These are phyloP conservation scores for Pangasius djambal DNA, from an alignment of 2,797 vertebrate genomes.

Conservation along the genomic window DNA sequence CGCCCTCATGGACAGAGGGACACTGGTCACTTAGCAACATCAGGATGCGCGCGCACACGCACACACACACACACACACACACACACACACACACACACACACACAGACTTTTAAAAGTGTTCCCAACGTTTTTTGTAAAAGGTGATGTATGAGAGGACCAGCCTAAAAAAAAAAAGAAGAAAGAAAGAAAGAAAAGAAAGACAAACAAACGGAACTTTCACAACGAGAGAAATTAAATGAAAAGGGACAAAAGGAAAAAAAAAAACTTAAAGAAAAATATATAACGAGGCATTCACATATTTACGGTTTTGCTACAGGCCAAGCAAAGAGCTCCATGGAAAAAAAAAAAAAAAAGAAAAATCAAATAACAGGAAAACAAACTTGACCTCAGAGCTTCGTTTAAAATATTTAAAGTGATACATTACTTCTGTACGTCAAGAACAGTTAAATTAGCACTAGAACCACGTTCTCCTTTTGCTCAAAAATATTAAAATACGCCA, in stretches of 20 bases:
- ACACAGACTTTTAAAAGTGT: conserved; percentile 64
- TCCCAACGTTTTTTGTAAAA: conserved; percentile 71
- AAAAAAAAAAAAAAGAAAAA: neutral
- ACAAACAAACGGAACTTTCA: conserved; percentile 60
- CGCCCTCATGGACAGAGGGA: neutral
- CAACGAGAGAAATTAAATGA: neutral
- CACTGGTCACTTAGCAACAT: neutral
- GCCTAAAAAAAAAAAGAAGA: conserved; percentile 69
- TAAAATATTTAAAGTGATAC: conserved; percentile 59
- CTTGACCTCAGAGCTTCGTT: conserved; percentile 14
- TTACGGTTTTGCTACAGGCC: conserved; percentile 28
- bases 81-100: conserved; percentile 27
- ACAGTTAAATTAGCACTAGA: conserved; percentile 55
- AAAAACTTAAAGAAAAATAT: neutral
- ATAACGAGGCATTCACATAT: conserved; percentile 17
- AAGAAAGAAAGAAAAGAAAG: conserved; percentile 65
- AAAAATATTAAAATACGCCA: neutral
- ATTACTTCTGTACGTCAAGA: conserved; percentile 65
- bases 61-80: conserved; percentile 1
- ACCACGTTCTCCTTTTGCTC: conserved; percentile 12
- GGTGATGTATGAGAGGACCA: conserved; percentile 73
- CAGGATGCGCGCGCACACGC: too few species aligned
- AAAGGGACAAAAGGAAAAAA: neutral
- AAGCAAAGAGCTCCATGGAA: neutral
- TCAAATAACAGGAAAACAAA: neutral